Percentiles rank a stretch among this genome's conserved stretches.
Evolutionary conservation across 2,113 vertebrate genomes (phyloP).

Genomic region (Dipodomys ordii): DNA sequence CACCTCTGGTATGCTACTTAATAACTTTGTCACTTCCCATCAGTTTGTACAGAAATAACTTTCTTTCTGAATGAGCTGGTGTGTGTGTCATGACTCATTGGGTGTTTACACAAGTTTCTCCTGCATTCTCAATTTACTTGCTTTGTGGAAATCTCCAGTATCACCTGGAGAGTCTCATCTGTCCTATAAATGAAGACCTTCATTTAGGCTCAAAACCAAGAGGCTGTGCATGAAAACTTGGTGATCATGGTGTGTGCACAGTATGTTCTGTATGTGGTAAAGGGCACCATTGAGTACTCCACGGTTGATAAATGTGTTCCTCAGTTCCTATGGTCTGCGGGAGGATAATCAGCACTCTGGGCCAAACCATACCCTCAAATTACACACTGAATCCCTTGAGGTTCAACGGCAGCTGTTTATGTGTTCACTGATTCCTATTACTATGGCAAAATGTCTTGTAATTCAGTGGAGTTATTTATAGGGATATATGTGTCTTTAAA

Average conservation of each 20-base stretch:
- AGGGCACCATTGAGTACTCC: slow-evolving; percentile 73
- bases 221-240: slow-evolving; percentile 63
- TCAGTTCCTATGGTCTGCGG: slow-evolving; percentile 67
- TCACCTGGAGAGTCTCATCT: slow-evolving; percentile 56
- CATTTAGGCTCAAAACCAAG: slow-evolving; percentile 57
- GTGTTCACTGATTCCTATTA: slow-evolving; percentile 53
- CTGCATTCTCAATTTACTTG: slow-evolving; percentile 43
- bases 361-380: slow-evolving; percentile 79
- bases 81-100: slow-evolving; percentile 1
- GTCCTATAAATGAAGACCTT: slow-evolving; percentile 56
- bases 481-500: neutral
- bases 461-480: slow-evolving; percentile 61
- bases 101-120: slow-evolving; percentile 24
- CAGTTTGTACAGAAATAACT: slow-evolving; percentile 38
- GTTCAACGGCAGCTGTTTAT: slow-evolving; percentile 70
- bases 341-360: slow-evolving; percentile 34
- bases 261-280: slow-evolving; percentile 38
- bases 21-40: neutral
- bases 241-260: slow-evolving; percentile 64
- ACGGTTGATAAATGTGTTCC: slow-evolving; percentile 73
- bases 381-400: slow-evolving; percentile 66
- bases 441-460: slow-evolving; percentile 63
- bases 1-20: neutral
- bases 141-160: slow-evolving; percentile 20
- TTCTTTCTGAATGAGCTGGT: slow-evolving; percentile 13